Evolutionary conservation across 2,797 vertebrate genomes (phyloP), one percentile per base, ranked within the genome.

Genomic region (Botia kubotai): DNA sequence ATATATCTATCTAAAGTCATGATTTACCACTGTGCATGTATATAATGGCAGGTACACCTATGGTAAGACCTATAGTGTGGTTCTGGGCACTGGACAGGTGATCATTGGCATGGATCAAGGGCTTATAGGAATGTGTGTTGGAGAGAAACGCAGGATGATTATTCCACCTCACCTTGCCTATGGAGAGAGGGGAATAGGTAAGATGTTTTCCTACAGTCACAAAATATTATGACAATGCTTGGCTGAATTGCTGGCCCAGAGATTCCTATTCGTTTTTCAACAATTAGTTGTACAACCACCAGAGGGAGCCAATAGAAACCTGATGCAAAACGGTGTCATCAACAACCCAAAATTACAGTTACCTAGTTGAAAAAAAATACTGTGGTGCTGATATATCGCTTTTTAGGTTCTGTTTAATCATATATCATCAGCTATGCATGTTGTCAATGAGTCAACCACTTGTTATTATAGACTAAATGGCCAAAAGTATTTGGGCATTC

Each of bases 51-150:
- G 98, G 75, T 88, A 96, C 89, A 96, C 89, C 79, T 96, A 97
- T 90, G 98, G 95, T 78, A 98, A 97, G 90, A 99, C 98, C 0
- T 99, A 99, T 79, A 95, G 98, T 89, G 94, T 98, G 0, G 97
- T 99, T 12, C 87, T 99, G 89, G 98, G 97, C 13, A 93, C 94
- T 4, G 97, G 97, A 29, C 97, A 98, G 85, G 94, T 99, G 0
- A 96, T 99, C 48, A 48, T 95, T 14, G 98, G 98, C 5, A 98
- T 99, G 98, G 98, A 99, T 89, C 94, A 97, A n/a, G 97, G 96
- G 4, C 94, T 99, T 39, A 82, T 92, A 79, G 95, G 96, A 81
- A 99, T 99, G 98, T 99, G 98, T 23, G 95, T 98, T 0, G 96
- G 97, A 66, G 97, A 99, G 81, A 97, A 91, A 69, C 94, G 98